A percentile compares a stretch with the other conserved stretches of the same genome.
Evolutionary conservation across 2,113 vertebrate species (phyloP).

Genomic region (Zosterops japonicus): DNA sequence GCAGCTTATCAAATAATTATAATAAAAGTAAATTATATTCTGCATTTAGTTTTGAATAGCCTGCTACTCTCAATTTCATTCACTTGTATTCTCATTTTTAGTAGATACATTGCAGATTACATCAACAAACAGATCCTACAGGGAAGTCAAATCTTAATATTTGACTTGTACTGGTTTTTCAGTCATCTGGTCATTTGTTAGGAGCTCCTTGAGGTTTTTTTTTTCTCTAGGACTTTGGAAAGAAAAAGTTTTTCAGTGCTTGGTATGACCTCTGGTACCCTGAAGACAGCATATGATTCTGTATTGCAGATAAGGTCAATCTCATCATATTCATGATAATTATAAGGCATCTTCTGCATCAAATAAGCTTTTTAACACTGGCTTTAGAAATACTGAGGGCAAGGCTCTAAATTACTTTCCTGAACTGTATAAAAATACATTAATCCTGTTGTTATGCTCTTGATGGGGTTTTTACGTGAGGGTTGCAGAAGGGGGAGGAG

Average conservation of each 20-base stretch:
- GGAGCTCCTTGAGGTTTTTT: not conserved
- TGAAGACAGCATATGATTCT: not conserved
- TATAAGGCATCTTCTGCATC: not conserved
- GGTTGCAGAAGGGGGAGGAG: not conserved
- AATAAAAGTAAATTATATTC: conserved; percentile 6
- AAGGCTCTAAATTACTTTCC: not conserved
- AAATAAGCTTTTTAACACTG: not conserved
- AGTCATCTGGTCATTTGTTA: not conserved
- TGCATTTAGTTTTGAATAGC: not conserved
- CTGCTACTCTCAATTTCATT: not conserved
- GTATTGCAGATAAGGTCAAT: not conserved
- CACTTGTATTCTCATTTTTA: not conserved
- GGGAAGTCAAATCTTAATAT: not conserved
- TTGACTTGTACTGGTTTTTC: not conserved
- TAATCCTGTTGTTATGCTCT: not conserved
- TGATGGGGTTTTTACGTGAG: not conserved
- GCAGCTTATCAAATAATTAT: not conserved
- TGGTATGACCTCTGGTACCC: not conserved
- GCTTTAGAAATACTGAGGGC: not conserved
- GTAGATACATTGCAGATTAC: not conserved
- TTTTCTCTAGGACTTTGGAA: not conserved
- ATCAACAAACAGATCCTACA: not conserved
- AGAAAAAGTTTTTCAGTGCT: not conserved
- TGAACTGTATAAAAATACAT: not conserved
- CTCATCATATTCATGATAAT: not conserved